Conservation (phyloP, 2,797 vertebrate species). For the Psittacula derbiana region DNA sequence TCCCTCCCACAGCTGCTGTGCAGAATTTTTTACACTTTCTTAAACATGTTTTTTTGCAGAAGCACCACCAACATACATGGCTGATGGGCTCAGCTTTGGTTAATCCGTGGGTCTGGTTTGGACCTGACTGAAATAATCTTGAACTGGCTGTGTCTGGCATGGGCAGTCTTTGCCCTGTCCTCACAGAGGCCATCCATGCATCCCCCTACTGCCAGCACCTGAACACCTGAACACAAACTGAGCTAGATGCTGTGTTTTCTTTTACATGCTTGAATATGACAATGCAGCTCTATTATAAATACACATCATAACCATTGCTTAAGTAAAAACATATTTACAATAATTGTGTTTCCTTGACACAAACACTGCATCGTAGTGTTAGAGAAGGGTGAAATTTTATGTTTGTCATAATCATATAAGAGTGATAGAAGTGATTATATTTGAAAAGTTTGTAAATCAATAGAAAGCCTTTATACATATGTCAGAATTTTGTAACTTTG, state of each 20-base stretch:
- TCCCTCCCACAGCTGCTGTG: background rate
- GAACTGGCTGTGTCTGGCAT: fast-evolving
- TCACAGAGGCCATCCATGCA: background rate
- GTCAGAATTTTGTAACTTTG: too few species aligned
- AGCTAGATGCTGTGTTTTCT: background rate
- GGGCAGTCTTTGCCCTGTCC: background rate
- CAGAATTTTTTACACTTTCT: background rate
- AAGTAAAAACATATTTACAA: background rate
- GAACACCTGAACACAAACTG: background rate
- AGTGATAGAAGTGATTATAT: too few species aligned
- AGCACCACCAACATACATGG: too few species aligned
- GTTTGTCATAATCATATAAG: too few species aligned
- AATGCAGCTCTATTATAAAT: background rate
- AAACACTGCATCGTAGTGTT: background rate
- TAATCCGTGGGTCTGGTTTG: background rate
- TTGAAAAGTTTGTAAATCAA: too few species aligned
- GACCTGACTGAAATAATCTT: fast-evolving
- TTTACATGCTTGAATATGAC: background rate
- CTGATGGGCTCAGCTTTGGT: background rate
- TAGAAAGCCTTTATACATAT: too few species aligned
- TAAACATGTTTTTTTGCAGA: background rate
- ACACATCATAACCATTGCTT: background rate
- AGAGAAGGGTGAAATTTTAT: too few species aligned
- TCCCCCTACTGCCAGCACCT: background rate
- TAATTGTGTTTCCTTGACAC: background rate